These are phyloP conservation scores for Sarcophaga variegata DNA, from an alignment of 2,888 invertebrate genomes.

Conservation along the genomic window DNA sequence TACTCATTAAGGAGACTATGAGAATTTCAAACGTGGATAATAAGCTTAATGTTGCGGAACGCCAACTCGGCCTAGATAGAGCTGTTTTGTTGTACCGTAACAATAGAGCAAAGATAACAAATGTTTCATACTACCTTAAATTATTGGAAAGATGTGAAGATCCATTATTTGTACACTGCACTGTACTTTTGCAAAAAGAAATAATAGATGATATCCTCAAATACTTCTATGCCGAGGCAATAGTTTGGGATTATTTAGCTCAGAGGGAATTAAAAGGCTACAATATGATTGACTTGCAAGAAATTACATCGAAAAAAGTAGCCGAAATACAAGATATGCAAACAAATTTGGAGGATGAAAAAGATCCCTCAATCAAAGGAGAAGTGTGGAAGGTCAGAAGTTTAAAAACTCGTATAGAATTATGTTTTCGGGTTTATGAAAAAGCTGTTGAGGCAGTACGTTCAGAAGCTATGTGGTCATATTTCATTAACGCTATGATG, in stretches of 20 bases:
- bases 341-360: conserved; percentile 52
- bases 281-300: conserved; percentile 74
- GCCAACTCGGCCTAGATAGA: conserved; percentile 82
- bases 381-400: conserved; percentile 75
- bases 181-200: conserved; percentile 83
- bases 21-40: conserved; percentile 77
- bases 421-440: conserved; percentile 83
- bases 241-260: conserved; percentile 85
- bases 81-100: conserved; percentile 85
- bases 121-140: conserved; percentile 84
- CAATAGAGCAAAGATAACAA: conserved; percentile 84
- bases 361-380: conserved; percentile 43
- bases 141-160: conserved; percentile 83
- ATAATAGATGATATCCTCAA: conserved; percentile 83
- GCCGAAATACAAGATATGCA: conserved; percentile 67
- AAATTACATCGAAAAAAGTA: conserved; percentile 48
- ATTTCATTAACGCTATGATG: conserved; percentile 84
- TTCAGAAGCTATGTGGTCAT: conserved; percentile 82
- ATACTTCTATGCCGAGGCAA: conserved; percentile 83
- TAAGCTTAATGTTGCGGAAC: conserved; percentile 81
- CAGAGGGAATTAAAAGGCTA: conserved; percentile 84
- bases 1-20: conserved; percentile 77
- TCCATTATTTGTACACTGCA: conserved; percentile 84
- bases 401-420: conserved; percentile 81
- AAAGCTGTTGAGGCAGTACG: conserved; percentile 61